Base-by-base conservation (phyloP, 2,888 invertebrate species). In the Osedax frankpressi region DNA sequence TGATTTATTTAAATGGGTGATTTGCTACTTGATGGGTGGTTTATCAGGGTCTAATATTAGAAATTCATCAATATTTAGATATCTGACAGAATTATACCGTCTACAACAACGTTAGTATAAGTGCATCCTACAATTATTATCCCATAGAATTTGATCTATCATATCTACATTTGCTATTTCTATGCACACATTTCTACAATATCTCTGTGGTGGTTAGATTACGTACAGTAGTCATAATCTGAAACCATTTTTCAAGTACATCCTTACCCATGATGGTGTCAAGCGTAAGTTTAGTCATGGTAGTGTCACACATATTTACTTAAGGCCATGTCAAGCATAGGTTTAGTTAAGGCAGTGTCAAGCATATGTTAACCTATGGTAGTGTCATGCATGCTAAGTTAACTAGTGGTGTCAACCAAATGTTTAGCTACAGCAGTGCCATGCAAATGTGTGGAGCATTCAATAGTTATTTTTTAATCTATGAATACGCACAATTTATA, bases 321-420 rank as follows among this genome's bases (percentile, higher is more conserved):
- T n/a, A n/a, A n/a, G 28, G 65, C 65, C 27, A 2, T 59, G 59
- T 19, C 59, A 59, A 59, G 59, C 59, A 59, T 59, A 65, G 6
- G 65, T 65, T 65, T 2, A n/a, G 65, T 65, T 14, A 65, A 1
- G 24, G 1, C 1, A 19, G 63, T 62, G n/a, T 65, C 65, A 65
- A 24, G 65, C 65, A 65, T 24, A 65, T 65, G 24, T 65, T 65
- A n/a, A 1, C 14, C 19, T 65, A 65, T 65, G 65, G 65, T 65
- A 2, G n/a, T 65, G 65, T 65, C 65, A 65, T 28, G 65, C 65
- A 65, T 24, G n/a, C n/a, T n/a, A n/a, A n/a, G n/a, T n/a, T n/a
- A n/a, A n/a, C n/a, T n/a, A n/a, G n/a, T n/a, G n/a, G n/a, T n/a
- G n/a, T n/a, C n/a, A n/a, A n/a, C n/a, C n/a, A n/a, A n/a, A 65